These are phyloP conservation scores for Gymnopithys bicolor DNA, from an alignment of 2,797 vertebrate species.

Conservation along the genomic window DNA sequence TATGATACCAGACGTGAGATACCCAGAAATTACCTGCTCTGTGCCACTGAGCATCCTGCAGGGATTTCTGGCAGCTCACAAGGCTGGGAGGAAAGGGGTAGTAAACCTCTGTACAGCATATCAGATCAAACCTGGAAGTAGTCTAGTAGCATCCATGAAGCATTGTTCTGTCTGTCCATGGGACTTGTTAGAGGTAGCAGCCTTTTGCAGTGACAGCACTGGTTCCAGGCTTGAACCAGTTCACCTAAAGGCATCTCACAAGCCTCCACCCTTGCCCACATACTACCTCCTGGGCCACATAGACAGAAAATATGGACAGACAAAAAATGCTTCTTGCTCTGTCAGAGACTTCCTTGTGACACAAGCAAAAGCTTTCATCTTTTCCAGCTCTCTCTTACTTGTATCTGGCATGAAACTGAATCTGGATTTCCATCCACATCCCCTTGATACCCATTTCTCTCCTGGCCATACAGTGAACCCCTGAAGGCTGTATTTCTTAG, in stretches of 20 bases:
- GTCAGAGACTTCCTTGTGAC: neutral
- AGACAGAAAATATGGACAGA: neutral
- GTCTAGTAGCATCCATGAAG: neutral
- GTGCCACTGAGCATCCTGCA: neutral
- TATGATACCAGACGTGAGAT: fast-evolving
- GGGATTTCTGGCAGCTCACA: neutral
- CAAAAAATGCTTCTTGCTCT: neutral
- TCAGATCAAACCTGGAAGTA: neutral
- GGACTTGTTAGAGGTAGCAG: neutral
- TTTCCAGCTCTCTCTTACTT: neutral
- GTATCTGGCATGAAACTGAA: neutral
- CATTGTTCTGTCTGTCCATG: neutral
- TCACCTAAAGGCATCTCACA: neutral
- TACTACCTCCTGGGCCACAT: no score
- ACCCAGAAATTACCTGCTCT: fast-evolving
- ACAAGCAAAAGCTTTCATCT: neutral
- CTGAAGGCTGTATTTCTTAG: neutral
- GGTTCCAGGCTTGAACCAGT: neutral
- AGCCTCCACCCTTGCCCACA: neutral
- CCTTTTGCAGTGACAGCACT: neutral
- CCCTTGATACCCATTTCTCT: neutral
- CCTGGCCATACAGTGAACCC: neutral
- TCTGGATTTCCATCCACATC: neutral
- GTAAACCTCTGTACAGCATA: fast-evolving
- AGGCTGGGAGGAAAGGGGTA: neutral